These are phyloP conservation scores for Todiramphus chloris DNA, from an alignment of 2,113 vertebrate species.

Conservation along the genomic window DNA sequence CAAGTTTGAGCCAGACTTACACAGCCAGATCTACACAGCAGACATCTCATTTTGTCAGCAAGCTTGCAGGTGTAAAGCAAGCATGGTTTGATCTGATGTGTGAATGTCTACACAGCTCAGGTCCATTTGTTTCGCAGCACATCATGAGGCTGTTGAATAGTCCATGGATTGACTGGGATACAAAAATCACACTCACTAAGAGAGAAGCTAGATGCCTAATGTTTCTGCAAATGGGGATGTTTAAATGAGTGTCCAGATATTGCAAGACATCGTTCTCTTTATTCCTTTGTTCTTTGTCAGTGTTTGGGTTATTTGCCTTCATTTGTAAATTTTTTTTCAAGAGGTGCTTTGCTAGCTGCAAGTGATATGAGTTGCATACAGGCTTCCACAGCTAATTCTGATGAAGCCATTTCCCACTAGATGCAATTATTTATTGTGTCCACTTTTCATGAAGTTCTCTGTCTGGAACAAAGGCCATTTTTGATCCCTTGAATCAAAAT, in stretches of 20 bases:
- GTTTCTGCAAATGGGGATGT: not conserved
- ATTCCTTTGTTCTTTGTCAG: not conserved
- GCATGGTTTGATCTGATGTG: fast-evolving
- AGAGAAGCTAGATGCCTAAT: not conserved
- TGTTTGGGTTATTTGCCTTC: not conserved
- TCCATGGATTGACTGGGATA: fast-evolving
- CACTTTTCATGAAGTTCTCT: not conserved
- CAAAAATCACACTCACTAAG: not conserved
- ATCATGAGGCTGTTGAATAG: not conserved
- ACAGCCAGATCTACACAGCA: not conserved
- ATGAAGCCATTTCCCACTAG: not conserved
- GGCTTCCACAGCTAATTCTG: not conserved
- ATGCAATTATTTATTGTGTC: not conserved
- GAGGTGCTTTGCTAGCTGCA: not conserved
- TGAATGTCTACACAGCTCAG: not conserved
- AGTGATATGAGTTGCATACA: not conserved
- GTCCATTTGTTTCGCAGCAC: not conserved
- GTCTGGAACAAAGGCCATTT: not conserved
- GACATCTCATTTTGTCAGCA: not conserved
- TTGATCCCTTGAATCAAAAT: not conserved
- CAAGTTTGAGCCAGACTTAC: not conserved
- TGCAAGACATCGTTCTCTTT: not conserved
- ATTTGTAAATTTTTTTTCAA: not conserved
- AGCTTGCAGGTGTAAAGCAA: not conserved
- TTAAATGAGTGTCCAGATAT: not conserved